Evolutionary conservation across 2,888 invertebrate species (phyloP).

Genomic region (Cephus spinipes): DNA sequence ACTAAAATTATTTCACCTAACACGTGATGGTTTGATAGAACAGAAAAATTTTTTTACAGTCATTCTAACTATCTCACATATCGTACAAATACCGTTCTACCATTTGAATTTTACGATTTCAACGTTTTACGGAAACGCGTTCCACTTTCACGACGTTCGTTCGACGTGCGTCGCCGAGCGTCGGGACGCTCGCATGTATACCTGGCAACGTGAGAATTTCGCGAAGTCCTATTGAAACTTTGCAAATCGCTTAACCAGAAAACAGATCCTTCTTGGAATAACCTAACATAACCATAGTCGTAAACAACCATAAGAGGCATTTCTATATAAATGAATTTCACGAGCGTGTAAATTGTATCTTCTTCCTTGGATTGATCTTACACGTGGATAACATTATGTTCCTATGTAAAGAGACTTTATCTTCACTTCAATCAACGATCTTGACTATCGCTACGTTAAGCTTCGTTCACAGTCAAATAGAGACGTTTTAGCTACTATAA

Average conservation of each 20-base stretch:
- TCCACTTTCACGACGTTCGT: not conserved
- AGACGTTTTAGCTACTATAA: not conserved
- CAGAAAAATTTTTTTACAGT: not conserved
- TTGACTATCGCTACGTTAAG: not conserved
- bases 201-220: not conserved
- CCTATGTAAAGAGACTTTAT: not conserved
- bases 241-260: not conserved
- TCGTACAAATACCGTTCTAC: not conserved
- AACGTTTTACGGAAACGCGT: not conserved
- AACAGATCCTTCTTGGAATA: not conserved
- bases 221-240: not conserved
- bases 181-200: not conserved
- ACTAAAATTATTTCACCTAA: not conserved
- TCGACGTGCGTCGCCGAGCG: not conserved
- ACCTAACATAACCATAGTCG: not conserved
- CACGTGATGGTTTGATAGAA: accelerated
- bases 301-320: not conserved
- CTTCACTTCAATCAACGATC: not conserved
- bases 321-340: not conserved
- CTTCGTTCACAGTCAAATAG: not conserved
- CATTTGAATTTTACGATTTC: not conserved
- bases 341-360: too few species aligned
- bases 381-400: not conserved
- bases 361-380: not conserved
- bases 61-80: not conserved